These are phyloP conservation scores for Salarias fasciatus DNA, from an alignment of 2,797 vertebrate species.

Conservation along the genomic window DNA sequence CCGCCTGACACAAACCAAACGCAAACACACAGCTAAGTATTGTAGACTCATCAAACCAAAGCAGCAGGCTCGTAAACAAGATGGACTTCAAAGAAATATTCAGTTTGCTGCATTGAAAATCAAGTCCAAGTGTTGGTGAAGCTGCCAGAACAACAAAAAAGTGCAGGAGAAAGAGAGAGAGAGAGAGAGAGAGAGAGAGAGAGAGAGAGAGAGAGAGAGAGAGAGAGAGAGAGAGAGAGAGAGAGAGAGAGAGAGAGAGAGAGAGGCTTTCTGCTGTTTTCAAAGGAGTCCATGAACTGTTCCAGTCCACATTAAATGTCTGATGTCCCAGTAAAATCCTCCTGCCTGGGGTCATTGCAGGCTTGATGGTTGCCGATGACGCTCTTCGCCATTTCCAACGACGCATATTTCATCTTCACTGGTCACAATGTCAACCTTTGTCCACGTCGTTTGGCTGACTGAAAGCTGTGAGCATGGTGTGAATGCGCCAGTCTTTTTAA, in stretches of 20 bases:
- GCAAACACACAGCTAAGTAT: conserved; percentile 4
- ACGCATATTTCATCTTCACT: not conserved
- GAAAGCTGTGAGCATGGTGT: not conserved
- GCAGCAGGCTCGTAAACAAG: not conserved
- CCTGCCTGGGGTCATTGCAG: not conserved
- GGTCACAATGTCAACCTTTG: not conserved
- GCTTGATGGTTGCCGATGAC: not conserved
- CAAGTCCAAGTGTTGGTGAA: too few relatives aligned
- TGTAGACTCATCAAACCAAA: not conserved
- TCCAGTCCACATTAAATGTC: too few relatives aligned
- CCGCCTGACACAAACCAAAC: conserved; percentile 1
- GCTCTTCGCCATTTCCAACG: not conserved
- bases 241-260: too few relatives aligned
- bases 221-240: too few relatives aligned
- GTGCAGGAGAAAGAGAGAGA: not conserved
- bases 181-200: too few relatives aligned
- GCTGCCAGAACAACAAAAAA: too few relatives aligned
- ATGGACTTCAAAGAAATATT: not conserved
- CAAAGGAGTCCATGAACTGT: too few relatives aligned
- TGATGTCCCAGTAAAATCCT: not conserved
- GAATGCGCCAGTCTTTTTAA: not conserved
- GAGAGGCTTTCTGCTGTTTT: too few relatives aligned
- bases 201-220: too few relatives aligned
- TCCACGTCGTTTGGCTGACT: not conserved
- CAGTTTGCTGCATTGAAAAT: not conserved